Base-by-base conservation (phyloP, 1,140 invertebrate species). In the Drosophila azteca region DNA sequence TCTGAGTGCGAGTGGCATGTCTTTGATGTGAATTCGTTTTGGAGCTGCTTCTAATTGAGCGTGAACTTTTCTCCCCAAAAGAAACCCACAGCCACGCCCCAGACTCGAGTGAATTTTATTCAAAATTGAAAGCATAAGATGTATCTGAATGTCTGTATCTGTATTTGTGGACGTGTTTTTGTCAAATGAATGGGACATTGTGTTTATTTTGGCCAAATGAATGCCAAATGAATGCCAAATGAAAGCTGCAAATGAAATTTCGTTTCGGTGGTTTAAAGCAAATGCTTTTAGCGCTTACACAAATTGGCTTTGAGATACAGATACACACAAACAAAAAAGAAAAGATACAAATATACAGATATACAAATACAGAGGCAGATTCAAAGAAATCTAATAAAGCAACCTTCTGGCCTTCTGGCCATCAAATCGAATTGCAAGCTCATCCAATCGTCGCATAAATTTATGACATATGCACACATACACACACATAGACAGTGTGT, bases 391-490 rank as follows among this genome's bases (percentile, higher is more conserved):
- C 75, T 60, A 87, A 87, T 87, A 87, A 79, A 50, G 41, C 45
- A 57, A 43, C 51, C 48, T 46, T 46, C 49, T 60, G 46, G 55
- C 53, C 61, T 5, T 26, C 24, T 55, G 70, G 55, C 64, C 59
- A 82, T 79, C 76, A 83, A 88, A 88, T 88, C 79, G 81, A 88
- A 88, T 88, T 48, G 49, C 50, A 39, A 77, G 79, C 79, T 73
- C 76, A 79, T 64, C 79, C 83, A 88, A 87, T 83, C 83, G 83
- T 83, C 62, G 75, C 75, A 83, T 73, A 70, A 88, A 88, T 79
- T 68, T 77, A 83, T 87, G 79, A 68, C 79, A 88, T 77, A 69
- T 88, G 78, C 29, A 81, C 66, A 81, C 35, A 39, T 0, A 49
- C 54, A 39, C 53, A 11, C 35, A 39, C 31, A 35, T 8, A 35